Evolutionary conservation across 2,113 vertebrate genomes (phyloP).

Genomic region (Empidonax alnorum): DNA sequence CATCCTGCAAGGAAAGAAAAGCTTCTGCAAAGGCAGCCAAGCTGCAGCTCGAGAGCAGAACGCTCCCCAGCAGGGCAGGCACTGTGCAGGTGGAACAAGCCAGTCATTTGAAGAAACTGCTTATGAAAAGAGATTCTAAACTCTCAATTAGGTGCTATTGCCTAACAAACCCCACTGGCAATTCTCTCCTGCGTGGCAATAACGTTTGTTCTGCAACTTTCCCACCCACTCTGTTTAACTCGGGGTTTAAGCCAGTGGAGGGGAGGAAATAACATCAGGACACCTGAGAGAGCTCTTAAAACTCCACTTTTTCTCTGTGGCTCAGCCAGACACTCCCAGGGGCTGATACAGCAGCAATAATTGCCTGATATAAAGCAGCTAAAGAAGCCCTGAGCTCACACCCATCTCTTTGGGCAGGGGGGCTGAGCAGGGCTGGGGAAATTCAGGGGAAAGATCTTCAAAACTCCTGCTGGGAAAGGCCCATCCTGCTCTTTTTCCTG

Average conservation of each 20-base stretch:
- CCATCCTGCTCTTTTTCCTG: neutral
- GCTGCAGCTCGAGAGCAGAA: neutral
- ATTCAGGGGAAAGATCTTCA: neutral
- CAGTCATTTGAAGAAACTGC: neutral
- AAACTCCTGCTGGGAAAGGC: accelerated
- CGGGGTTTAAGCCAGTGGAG: neutral
- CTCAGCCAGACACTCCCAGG: neutral
- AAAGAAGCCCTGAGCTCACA: neutral
- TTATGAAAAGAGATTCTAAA: neutral
- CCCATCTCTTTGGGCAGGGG: too few species aligned
- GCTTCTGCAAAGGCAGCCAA: neutral
- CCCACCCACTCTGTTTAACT: neutral
- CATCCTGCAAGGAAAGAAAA: neutral
- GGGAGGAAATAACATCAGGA: neutral
- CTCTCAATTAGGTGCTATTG: neutral
- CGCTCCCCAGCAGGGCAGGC: neutral
- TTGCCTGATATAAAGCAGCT: neutral
- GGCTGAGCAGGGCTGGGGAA: neutral
- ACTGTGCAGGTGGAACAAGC: neutral
- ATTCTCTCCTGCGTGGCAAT: neutral
- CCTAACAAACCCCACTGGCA: neutral
- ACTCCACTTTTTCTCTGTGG: neutral
- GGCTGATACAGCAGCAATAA: accelerated
- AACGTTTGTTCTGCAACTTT: neutral
- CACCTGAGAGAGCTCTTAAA: neutral